Conservation (phyloP, 2,113 vertebrate species). For the Fregata magnificens region DNA sequence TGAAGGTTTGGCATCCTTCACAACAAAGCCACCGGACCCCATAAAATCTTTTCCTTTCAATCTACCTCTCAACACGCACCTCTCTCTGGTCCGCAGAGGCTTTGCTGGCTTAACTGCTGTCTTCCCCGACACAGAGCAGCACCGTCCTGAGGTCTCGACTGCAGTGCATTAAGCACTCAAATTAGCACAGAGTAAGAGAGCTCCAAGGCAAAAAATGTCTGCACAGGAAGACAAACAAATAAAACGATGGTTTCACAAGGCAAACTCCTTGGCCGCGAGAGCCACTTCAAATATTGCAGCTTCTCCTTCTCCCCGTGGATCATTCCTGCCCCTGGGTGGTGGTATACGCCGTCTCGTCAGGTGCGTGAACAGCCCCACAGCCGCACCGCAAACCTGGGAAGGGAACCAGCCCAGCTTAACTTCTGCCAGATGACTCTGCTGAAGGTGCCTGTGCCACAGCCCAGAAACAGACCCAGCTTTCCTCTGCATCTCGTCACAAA, state of each 20-base stretch:
- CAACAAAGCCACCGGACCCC: neutral
- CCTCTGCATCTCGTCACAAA: neutral
- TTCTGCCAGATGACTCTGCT: neutral
- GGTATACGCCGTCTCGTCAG: fast-evolving
- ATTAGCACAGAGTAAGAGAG: neutral
- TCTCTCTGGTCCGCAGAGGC: neutral
- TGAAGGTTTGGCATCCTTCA: neutral
- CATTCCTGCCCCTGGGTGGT: neutral
- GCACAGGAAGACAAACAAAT: neutral
- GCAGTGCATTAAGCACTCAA: neutral
- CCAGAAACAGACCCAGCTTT: neutral
- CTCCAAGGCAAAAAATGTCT: neutral
- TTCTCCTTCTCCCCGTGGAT: neutral
- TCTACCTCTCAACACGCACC: neutral
- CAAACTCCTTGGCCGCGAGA: neutral
- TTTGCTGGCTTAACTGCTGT: neutral
- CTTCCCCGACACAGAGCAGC: neutral
- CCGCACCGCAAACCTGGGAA: neutral
- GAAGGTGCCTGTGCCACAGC: neutral
- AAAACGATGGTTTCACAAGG: neutral
- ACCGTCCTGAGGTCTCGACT: fast-evolving
- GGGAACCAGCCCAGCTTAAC: neutral
- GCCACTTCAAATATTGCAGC: neutral
- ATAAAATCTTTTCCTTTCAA: neutral
- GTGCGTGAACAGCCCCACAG: neutral